Evolutionary conservation across 2,888 invertebrate genomes (phyloP).

Genomic region (Xanthorhoe designata): DNA sequence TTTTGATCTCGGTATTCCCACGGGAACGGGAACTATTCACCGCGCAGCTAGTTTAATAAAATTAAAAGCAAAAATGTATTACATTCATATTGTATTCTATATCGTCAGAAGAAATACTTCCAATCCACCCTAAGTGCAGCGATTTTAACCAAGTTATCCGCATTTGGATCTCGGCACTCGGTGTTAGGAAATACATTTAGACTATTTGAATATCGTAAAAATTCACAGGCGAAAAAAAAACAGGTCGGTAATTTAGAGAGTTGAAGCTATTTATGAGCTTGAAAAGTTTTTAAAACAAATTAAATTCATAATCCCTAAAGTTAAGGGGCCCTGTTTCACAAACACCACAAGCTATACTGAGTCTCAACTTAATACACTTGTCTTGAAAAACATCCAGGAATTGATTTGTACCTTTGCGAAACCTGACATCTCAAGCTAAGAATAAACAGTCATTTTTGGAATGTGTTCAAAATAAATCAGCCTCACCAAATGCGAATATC

Average conservation of each 20-base stretch:
- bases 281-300: background rate
- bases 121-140: conserved; percentile 83
- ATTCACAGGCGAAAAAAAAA: background rate
- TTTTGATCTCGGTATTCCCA: too few species aligned
- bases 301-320: background rate
- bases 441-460: conserved; percentile 45
- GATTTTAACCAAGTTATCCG: conserved; percentile 80
- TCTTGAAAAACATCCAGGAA: background rate
- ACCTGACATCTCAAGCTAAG: conserved; percentile 2
- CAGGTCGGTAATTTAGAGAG: background rate
- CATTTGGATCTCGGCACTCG: conserved; percentile 82
- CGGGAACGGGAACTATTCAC: too few species aligned
- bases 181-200: conserved; percentile 65
- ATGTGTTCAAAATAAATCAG: conserved; percentile 62
- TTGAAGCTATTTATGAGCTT: background rate
- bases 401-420: background rate
- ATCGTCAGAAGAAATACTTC: conserved; percentile 41
- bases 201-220: background rate
- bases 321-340: conserved; percentile 58
- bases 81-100: conserved; percentile 23
- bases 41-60: too few species aligned
- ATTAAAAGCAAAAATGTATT: background rate
- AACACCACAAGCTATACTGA: conserved; percentile 11
- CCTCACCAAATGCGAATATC: conserved; percentile 86
- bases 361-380: background rate